Evolutionary conservation across 2,888 invertebrate genomes (phyloP).

Genomic region (Loripinus fragilis): DNA sequence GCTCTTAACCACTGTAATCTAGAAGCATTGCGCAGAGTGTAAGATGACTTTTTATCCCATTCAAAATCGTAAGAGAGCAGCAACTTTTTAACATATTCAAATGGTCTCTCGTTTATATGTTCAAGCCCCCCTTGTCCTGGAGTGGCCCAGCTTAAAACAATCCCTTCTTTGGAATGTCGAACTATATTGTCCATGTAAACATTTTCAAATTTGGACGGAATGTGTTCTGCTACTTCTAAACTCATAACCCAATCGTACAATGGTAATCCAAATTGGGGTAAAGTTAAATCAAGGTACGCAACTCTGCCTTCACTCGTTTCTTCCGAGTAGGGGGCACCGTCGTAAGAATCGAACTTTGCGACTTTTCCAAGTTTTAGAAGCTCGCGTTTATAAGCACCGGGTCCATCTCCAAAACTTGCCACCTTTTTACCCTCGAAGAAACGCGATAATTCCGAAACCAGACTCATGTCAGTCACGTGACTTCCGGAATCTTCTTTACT

Average conservation of each 20-base stretch:
- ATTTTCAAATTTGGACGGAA: slow-evolving; percentile 58
- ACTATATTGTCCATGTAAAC: slow-evolving; percentile 63
- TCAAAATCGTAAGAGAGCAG: slow-evolving; percentile 48
- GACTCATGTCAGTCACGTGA: slow-evolving; percentile 57
- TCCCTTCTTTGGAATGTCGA: slow-evolving; percentile 58
- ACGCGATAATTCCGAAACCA: slow-evolving; percentile 52
- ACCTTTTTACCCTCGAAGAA: slow-evolving; percentile 57
- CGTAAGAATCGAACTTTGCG: slow-evolving; percentile 59
- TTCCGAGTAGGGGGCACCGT: slow-evolving; percentile 66
- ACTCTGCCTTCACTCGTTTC: slow-evolving; percentile 60
- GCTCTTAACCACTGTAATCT: slow-evolving; percentile 52
- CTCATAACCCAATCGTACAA: slow-evolving; percentile 66
- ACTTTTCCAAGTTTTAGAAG: slow-evolving; percentile 49
- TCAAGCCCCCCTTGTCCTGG: slow-evolving; percentile 61
- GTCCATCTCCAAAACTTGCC: slow-evolving; percentile 69
- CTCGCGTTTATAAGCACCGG: slow-evolving; percentile 62
- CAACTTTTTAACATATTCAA: slow-evolving; percentile 46
- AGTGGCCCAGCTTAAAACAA: slow-evolving; percentile 67
- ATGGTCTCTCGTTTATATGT: slow-evolving; percentile 61
- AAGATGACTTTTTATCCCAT: slow-evolving; percentile 39
- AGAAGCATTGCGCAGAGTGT: slow-evolving; percentile 33
- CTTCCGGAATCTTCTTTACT: slow-evolving; percentile 50
- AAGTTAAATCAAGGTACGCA: slow-evolving; percentile 64
- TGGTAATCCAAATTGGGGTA: slow-evolving; percentile 64
- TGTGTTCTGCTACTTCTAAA: slow-evolving; percentile 69